Evolutionary conservation across 2,797 vertebrate species (phyloP).

Genomic region (Champsocephalus esox): DNA sequence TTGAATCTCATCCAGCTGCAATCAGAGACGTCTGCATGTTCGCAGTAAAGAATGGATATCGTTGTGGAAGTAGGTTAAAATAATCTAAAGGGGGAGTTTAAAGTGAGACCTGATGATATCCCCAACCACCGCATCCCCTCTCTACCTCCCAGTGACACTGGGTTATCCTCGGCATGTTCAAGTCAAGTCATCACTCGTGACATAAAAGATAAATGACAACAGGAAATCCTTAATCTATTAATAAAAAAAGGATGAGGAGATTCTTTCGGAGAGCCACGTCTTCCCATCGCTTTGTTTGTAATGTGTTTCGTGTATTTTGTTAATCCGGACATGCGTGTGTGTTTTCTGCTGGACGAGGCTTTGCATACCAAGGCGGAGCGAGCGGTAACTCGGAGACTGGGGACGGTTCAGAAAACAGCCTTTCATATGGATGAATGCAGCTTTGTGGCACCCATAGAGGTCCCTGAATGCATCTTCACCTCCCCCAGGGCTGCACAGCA

Average conservation of each 20-base stretch:
- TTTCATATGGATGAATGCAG: conserved; percentile 84
- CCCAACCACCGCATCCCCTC: background rate
- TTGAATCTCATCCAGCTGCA: background rate
- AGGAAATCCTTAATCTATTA: conserved; percentile 5
- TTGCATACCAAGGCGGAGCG: conserved; percentile 76
- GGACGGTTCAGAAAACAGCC: conserved; percentile 79
- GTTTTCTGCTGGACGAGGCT: conserved; percentile 51
- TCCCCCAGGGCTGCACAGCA: conserved; percentile 71
- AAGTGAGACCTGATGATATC: background rate
- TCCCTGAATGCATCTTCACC: conserved; percentile 74
- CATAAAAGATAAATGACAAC: conserved; percentile 11
- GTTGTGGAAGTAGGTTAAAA: background rate
- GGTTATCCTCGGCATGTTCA: background rate
- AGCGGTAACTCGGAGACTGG: conserved; percentile 75
- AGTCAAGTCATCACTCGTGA: background rate
- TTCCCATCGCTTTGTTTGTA: conserved; percentile 33
- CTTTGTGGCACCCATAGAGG: conserved; percentile 81
- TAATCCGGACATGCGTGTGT: conserved; percentile 61
- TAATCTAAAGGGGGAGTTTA: background rate
- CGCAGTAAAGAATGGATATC: background rate
- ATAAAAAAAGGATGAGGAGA: background rate
- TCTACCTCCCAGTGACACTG: background rate
- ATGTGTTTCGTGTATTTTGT: conserved; percentile 53
- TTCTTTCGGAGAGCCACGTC: conserved; percentile 12
- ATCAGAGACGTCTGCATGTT: background rate